Percentiles rank a stretch among this genome's conserved stretches.
These are phyloP conservation scores for Muscicapa adusta DNA, from an alignment of 2,113 vertebrate species.

Conservation along the genomic window DNA sequence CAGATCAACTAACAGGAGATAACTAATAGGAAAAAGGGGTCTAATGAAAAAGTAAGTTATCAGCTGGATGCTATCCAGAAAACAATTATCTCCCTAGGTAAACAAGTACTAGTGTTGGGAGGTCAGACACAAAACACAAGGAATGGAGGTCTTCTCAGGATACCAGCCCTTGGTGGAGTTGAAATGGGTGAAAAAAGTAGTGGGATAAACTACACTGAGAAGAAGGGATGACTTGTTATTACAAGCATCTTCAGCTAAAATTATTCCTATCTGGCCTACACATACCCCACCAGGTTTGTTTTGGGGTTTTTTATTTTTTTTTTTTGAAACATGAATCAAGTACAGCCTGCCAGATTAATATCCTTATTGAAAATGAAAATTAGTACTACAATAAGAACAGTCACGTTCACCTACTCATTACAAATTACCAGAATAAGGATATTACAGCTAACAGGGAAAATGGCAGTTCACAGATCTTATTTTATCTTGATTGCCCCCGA, in stretches of 20 bases:
- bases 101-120: conserved; percentile 42
- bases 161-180: background rate
- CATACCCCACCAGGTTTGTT: background rate
- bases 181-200: background rate
- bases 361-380: conserved; percentile 11
- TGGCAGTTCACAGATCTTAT: background rate
- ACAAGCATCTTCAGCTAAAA: background rate
- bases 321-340: background rate
- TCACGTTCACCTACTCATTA: background rate
- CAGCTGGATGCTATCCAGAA: conserved; percentile 45
- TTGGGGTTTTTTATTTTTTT: background rate
- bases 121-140: background rate
- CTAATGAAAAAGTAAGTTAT: conserved; percentile 47
- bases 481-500: background rate
- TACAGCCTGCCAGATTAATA: background rate
- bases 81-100: conserved; percentile 44
- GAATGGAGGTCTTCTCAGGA: conserved; percentile 24
- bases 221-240: background rate
- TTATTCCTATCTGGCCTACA: background rate
- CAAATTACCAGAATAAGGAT: background rate
- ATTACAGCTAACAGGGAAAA: background rate
- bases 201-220: background rate
- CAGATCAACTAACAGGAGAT: conserved; percentile 46
- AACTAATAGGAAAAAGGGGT: conserved; percentile 46
- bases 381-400: background rate